Conservation (phyloP, 2,797 vertebrate genomes). For the Phalloptychus januarius region DNA sequence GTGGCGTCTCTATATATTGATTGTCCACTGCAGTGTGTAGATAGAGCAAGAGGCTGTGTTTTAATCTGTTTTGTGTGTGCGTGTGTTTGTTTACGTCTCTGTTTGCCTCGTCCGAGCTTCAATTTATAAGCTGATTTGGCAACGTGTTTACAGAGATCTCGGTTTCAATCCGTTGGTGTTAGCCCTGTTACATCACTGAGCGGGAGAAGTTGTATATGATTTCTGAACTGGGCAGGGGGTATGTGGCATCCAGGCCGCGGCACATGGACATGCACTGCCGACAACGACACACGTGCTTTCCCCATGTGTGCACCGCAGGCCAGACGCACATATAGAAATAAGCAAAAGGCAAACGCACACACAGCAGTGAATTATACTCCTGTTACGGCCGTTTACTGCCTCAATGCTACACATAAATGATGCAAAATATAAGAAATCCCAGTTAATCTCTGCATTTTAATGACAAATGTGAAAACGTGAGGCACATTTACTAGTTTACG, state of each 20-base stretch:
- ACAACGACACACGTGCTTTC: constrained; percentile 67
- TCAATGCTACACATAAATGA: constrained; percentile 14
- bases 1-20: not conserved
- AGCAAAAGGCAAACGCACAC: constrained; percentile 39
- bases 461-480: not conserved
- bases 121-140: constrained; percentile 78
- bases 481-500: not conserved
- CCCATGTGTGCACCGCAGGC: constrained; percentile 45
- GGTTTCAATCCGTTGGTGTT: constrained; percentile 72
- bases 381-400: constrained; percentile 21
- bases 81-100: constrained; percentile 34
- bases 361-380: constrained; percentile 32
- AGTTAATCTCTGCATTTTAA: not conserved
- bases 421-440: not conserved
- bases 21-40: not conserved
- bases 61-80: constrained; percentile 10
- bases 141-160: constrained; percentile 75
- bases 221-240: not conserved
- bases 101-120: constrained; percentile 51
- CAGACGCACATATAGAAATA: constrained; percentile 39
- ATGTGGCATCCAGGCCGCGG: constrained; percentile 27
- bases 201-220: constrained; percentile 12
- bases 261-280: constrained; percentile 61
- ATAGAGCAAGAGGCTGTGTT: constrained; percentile 1
- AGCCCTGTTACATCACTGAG: constrained; percentile 74